Conservation (phyloP, 2,888 invertebrate species). For the Aplocera efformata region DNA sequence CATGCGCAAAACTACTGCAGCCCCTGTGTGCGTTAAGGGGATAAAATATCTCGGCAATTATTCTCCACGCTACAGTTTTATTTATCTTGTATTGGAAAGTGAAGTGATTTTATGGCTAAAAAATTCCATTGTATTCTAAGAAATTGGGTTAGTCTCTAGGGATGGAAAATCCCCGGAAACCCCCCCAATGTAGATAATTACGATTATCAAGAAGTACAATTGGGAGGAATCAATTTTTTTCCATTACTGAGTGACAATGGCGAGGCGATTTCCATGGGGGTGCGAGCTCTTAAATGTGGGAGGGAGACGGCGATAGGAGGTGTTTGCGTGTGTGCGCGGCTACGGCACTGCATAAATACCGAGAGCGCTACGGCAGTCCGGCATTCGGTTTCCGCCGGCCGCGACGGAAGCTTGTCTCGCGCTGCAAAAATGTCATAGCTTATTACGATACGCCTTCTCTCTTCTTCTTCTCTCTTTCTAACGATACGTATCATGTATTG, state of each 20-base stretch:
- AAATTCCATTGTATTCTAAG: constrained; percentile 30
- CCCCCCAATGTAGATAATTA: constrained; percentile 65
- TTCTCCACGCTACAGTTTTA: constrained; percentile 60
- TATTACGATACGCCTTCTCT: constrained; percentile 34
- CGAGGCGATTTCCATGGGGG: constrained; percentile 59
- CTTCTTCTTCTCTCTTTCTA: constrained; percentile 53
- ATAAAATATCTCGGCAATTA: constrained; percentile 61
- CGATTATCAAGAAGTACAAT: constrained; percentile 64
- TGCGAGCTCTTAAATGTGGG: constrained; percentile 59
- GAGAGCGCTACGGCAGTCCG: constrained; percentile 30
- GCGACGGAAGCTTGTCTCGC: constrained; percentile 50
- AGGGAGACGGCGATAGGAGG: constrained; percentile 28
- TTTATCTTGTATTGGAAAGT: constrained; percentile 45
- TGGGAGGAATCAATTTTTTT: constrained; percentile 61
- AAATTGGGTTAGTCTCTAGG: constrained; percentile 27
- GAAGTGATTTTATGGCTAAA: constrained; percentile 46
- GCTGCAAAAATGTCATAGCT: constrained; percentile 59
- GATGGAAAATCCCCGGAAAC: constrained; percentile 26
- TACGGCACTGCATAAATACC: constrained; percentile 50
- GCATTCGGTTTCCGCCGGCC: constrained; percentile 60
- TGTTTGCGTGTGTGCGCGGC: constrained; percentile 34
- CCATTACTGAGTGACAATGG: constrained; percentile 69
- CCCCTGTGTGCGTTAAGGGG: constrained; percentile 48
- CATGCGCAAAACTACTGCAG: constrained; percentile 47
- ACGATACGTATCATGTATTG: constrained; percentile 75